Percentiles rank a stretch among this genome's conserved stretches.
Evolutionary conservation across 2,797 vertebrate species (phyloP).

Genomic region (Hozukius guyotensis): DNA sequence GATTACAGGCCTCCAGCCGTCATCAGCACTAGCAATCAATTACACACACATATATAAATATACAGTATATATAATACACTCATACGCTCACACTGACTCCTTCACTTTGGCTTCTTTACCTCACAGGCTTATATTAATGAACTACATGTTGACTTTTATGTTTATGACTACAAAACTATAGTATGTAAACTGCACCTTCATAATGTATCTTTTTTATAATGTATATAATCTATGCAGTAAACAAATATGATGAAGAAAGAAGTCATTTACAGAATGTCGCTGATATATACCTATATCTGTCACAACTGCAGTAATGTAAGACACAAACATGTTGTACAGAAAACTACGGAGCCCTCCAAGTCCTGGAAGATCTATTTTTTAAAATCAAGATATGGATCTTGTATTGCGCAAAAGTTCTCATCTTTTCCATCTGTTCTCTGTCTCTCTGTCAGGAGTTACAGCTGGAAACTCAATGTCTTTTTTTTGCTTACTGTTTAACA

Average conservation of each 20-base stretch:
- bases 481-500: neutral
- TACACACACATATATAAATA: neutral
- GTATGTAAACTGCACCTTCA: neutral
- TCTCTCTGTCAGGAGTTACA: neutral
- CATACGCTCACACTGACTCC: neutral
- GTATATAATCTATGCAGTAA: neutral
- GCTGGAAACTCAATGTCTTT: neutral
- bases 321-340: neutral
- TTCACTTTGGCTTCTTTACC: neutral
- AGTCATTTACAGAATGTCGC: neutral
- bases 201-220: too few species aligned
- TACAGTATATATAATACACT: neutral
- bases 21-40: too few species aligned
- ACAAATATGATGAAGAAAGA: neutral
- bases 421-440: neutral
- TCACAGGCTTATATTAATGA: neutral
- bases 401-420: neutral
- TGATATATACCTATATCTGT: too few species aligned
- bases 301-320: neutral
- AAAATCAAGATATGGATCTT: neutral
- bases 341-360: neutral
- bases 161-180: neutral
- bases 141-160: neutral
- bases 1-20: too few species aligned
- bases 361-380: neutral